These are phyloP conservation scores for Drosophila kokeensis DNA, from an alignment of 2,888 invertebrate species.

Conservation along the genomic window DNA sequence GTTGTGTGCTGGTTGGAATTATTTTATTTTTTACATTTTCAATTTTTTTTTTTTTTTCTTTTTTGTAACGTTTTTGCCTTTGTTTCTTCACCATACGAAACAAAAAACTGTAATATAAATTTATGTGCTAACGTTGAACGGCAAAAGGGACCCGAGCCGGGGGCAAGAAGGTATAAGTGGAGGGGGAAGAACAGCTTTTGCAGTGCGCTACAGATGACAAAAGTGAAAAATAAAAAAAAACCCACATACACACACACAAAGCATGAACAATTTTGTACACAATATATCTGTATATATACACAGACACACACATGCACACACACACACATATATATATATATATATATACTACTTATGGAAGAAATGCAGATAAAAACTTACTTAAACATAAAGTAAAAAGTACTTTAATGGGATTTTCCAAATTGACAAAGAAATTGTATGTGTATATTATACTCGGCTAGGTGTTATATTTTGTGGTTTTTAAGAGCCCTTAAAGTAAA, in stretches of 20 bases:
- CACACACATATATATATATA: not conserved
- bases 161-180: not conserved
- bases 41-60: constrained; percentile 24
- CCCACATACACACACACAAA: constrained; percentile 22
- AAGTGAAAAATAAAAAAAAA: constrained; percentile 47
- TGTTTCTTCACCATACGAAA: constrained; percentile 60
- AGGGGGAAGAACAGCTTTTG: constrained; percentile 29
- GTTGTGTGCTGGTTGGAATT: constrained; percentile 41
- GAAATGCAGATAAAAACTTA: constrained; percentile 7
- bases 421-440: not conserved
- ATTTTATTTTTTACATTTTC: constrained; percentile 38
- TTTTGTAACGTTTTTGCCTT: constrained; percentile 62
- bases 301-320: constrained; percentile 1
- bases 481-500: not conserved
- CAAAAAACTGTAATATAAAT: constrained; percentile 77
- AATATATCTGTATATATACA: constrained; percentile 45
- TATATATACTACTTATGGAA: constrained; percentile 4
- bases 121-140: constrained; percentile 60
- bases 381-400: constrained; percentile 7
- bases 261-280: constrained; percentile 44
- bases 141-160: constrained; percentile 34
- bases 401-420: not conserved
- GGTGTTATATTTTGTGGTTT: not conserved
- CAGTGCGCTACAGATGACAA: constrained; percentile 44
- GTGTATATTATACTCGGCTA: not conserved